phyloP scores from a whole-genome alignment of 92 coral and sea anemone species.

The Umimayanthus chanpuru region DNA sequence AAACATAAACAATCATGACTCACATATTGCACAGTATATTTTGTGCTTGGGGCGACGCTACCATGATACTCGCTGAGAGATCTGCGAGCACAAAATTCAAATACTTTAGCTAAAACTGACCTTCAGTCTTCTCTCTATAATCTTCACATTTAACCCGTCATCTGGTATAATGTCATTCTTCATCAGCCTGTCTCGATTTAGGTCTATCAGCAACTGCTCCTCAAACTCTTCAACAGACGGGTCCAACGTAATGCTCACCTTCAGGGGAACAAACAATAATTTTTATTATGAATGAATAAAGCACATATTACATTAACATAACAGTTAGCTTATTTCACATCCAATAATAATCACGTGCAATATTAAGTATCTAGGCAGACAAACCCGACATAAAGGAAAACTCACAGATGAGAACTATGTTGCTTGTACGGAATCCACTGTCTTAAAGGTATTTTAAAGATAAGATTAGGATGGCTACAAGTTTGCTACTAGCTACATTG shows the following conservation, averaged over 20 bases:
- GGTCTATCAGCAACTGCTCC: conserved; percentile 69
- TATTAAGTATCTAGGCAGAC: not conserved
- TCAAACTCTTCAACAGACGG: conserved; percentile 96
- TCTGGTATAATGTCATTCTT: conserved; percentile 80
- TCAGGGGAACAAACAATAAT: conserved; percentile 9
- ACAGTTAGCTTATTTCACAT: not conserved
- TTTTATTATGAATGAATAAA: not conserved
- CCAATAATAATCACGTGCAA: too few species aligned
- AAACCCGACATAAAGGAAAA: too few species aligned
- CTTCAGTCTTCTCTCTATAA: conserved; percentile 87
- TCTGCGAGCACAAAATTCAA: not conserved
- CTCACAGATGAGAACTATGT: too few species aligned
- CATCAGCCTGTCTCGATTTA: conserved; percentile 81
- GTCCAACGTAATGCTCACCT: conserved; percentile 75
- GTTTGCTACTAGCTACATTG: too few species aligned
- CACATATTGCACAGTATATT: too few species aligned
- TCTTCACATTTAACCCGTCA: conserved; percentile 83
- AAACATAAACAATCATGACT: too few species aligned
- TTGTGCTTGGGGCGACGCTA: not conserved
- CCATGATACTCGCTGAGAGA: not conserved
- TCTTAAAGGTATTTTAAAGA: too few species aligned
- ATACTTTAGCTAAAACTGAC: conserved; percentile 42
- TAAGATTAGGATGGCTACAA: too few species aligned
- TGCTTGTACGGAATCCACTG: too few species aligned
- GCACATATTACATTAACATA: not conserved